Percentiles rank a stretch among this genome's conserved stretches.
phyloP scores from a whole-genome alignment of 92 coral and sea anemone genomes.

The Epizoanthus illoricatus region DNA sequence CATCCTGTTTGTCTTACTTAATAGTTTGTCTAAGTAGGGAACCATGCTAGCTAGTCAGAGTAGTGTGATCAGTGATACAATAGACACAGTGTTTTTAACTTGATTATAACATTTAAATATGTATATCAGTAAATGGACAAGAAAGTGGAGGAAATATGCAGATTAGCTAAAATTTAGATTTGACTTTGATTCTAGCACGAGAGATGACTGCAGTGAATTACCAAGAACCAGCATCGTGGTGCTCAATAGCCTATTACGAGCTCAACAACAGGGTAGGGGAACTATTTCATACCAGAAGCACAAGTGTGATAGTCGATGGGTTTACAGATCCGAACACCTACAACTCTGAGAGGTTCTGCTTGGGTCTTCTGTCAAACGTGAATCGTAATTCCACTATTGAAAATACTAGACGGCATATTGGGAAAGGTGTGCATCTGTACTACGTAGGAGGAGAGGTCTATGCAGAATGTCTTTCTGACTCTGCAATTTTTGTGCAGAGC shows the following conservation, averaged over 20 bases:
- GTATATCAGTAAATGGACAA: no score
- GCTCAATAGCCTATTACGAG: slow-evolving; percentile 96
- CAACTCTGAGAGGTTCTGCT: slow-evolving; percentile 96
- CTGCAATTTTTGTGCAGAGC: slow-evolving; percentile 99
- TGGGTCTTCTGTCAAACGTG: slow-evolving; percentile 89
- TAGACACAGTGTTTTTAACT: no score
- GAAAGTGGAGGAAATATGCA: no score
- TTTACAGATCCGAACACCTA: slow-evolving; percentile 98
- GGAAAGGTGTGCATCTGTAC: slow-evolving; percentile 97
- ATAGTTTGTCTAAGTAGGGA: no score
- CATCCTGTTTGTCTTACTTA: no score
- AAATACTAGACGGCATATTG: slow-evolving; percentile 95
- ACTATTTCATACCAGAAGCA: slow-evolving; percentile 85
- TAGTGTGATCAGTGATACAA: no score
- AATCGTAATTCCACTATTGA: slow-evolving; percentile 99
- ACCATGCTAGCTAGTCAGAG: no score
- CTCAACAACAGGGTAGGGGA: slow-evolving; percentile 96
- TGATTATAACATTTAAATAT: no score
- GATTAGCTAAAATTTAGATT: neutral
- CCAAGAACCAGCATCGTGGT: slow-evolving; percentile 98
- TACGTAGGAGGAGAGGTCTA: slow-evolving; percentile 99
- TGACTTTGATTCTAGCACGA: slow-evolving; percentile 48
- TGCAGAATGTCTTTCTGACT: slow-evolving; percentile 98
- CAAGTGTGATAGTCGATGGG: slow-evolving; percentile 95
- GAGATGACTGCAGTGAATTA: slow-evolving; percentile 91